phyloP scores from a whole-genome alignment of 2,888 invertebrate species.

The Drosophila acutilabella region DNA sequence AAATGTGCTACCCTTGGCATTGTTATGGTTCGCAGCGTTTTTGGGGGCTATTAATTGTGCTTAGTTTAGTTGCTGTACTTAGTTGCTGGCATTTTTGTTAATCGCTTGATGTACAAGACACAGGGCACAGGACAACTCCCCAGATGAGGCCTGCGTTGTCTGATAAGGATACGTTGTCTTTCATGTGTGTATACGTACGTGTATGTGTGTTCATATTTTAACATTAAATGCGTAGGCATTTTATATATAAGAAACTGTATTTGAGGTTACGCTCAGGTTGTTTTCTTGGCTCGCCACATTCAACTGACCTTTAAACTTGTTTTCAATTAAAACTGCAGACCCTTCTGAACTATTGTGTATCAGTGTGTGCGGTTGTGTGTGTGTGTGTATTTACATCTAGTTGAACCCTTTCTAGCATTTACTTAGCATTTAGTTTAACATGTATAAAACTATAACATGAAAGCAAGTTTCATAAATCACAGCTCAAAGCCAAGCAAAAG shows the following conservation, averaged over 20 bases:
- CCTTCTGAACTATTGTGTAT: slow-evolving; percentile 26
- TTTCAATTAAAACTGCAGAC: slow-evolving; percentile 73
- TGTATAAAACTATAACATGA: slow-evolving; percentile 75
- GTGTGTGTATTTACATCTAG: slow-evolving; percentile 30
- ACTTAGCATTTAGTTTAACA: slow-evolving; percentile 75
- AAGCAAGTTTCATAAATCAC: slow-evolving; percentile 80
- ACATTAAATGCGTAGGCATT: slow-evolving; percentile 44
- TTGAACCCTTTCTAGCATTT: slow-evolving; percentile 70
- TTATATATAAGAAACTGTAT: slow-evolving; percentile 28
- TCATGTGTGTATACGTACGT: neutral
- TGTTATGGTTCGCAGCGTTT: slow-evolving; percentile 50
- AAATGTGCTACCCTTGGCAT: slow-evolving; percentile 60
- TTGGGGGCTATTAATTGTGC: slow-evolving; percentile 75
- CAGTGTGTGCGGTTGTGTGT: neutral
- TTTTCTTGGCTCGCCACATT: slow-evolving; percentile 50
- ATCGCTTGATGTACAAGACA: slow-evolving; percentile 67
- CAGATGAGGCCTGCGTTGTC: slow-evolving; percentile 40
- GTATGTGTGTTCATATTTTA: slow-evolving; percentile 56
- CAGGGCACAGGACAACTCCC: slow-evolving; percentile 24
- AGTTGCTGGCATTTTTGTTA: slow-evolving; percentile 76
- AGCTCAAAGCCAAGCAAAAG: slow-evolving; percentile 73
- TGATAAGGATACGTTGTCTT: slow-evolving; percentile 46
- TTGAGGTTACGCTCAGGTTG: slow-evolving; percentile 44
- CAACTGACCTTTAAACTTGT: slow-evolving; percentile 73
- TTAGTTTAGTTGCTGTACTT: slow-evolving; percentile 72